Base-by-base conservation (phyloP, 1,140 invertebrate species). In the Drosophila guanche region DNA sequence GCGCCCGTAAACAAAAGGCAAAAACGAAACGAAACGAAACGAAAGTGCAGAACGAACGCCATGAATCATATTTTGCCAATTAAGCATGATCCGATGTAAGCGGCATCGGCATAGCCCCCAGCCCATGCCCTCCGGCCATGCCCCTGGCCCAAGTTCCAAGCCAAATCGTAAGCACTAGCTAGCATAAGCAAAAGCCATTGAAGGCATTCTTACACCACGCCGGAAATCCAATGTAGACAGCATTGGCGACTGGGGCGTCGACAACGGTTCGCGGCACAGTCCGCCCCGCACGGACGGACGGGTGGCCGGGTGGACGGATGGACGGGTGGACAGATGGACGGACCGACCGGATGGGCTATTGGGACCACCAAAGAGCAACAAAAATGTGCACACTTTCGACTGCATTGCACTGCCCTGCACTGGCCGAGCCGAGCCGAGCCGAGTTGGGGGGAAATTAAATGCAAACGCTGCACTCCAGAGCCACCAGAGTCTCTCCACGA, bases 21-120 rank as follows among this genome's bases (percentile, higher is more conserved):
- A 37, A 12, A 12, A 1, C 25, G 25, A 27, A 27, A 6, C 25
- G 25, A 27, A 27, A 6, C 25, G 54, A 66, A 66, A 45, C 42
- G 68, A 85, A 85, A 79, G 81, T 85, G 73, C 81, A 85, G 58
- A 74, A 86, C 83, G 81, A 74, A 86, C 83, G 81, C 81, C 81
- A 86, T 86, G 81, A 88, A 86, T 86, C 83, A 86, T 67, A 86
- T 86, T 86, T 73, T 86, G 81, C 83, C 77, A 88, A 86, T 86
- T 86, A 86, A 86, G 81, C 81, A 86, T 81, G 83, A 86, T 70
- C 77, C 65, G 65, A 85, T 85, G 81, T 88, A 83, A 83, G 61
- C 60, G 12, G 52, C 51, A 29, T 54, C 63, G 57, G 42, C 60
- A 63, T 47, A 63, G 46, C 56, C 60, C 43, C 62, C 62, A 63